Percentiles rank a stretch among this genome's conserved stretches.
Evolutionary conservation across 1,140 invertebrate genomes (phyloP).

Genomic region (Papilio glaucus): DNA sequence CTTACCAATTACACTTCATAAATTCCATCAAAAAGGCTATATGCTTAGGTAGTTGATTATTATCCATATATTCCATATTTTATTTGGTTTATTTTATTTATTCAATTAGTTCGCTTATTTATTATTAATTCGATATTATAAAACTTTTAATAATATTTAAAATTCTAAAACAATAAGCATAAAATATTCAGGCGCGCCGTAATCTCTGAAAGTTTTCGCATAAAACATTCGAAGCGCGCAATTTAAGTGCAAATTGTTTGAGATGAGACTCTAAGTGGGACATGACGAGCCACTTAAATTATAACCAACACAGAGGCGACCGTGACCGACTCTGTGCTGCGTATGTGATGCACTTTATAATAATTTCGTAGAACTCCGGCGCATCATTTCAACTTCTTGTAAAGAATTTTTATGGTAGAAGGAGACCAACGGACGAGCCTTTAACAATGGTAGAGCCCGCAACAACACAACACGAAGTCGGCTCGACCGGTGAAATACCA

Average conservation of each 20-base stretch:
- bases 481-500: too few relatives aligned
- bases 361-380: not conserved
- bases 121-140: not conserved
- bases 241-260: slow-evolving; percentile 30
- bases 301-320: slow-evolving; percentile 1
- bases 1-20: not conserved
- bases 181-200: slow-evolving; percentile 3
- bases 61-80: too few relatives aligned
- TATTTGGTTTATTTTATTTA: too few relatives aligned
- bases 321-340: not conserved
- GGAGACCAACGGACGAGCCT: too few relatives aligned
- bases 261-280: slow-evolving; percentile 30
- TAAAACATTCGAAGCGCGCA: slow-evolving; percentile 9
- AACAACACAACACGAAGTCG: too few relatives aligned
- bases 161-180: slow-evolving; percentile 6
- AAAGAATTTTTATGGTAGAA: too few relatives aligned
- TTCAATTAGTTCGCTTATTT: too few relatives aligned
- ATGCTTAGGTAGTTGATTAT: too few relatives aligned
- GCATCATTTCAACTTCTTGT: too few relatives aligned
- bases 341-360: not conserved
- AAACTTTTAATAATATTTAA: not conserved
- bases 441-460: too few relatives aligned
- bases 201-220: slow-evolving; percentile 20
- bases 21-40: not conserved
- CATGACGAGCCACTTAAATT: slow-evolving; percentile 13